Evolutionary conservation across 64 coral and sea anemone species (phyloP).

Genomic region (Montipora sp.): DNA sequence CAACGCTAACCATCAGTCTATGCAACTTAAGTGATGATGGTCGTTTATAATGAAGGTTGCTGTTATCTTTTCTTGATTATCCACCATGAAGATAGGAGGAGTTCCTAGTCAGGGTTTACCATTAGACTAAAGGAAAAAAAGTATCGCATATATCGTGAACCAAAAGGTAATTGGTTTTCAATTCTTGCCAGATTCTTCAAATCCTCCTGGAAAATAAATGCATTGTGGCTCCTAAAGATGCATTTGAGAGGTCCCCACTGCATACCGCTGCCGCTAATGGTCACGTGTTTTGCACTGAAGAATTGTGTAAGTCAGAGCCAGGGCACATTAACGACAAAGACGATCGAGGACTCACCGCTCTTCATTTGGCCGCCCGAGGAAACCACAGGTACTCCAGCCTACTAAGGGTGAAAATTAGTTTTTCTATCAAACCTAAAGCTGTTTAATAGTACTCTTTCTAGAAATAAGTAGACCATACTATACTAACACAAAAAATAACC

Average conservation of each 20-base stretch:
- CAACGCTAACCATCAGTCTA: no score
- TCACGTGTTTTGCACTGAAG: constrained; percentile 55
- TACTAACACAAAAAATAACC: no score
- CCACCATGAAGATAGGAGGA: no score
- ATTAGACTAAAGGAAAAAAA: no score
- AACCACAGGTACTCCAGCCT: constrained; percentile 36
- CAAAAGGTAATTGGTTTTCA: not conserved
- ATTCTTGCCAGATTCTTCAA: constrained; percentile 37
- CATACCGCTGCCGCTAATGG: constrained; percentile 68
- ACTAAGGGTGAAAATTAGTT: not conserved
- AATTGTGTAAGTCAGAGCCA: constrained; percentile 44
- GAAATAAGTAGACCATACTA: no score
- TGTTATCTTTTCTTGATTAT: no score
- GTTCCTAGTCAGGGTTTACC: no score
- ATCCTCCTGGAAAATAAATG: constrained; percentile 51
- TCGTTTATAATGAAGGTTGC: no score
- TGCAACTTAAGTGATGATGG: no score
- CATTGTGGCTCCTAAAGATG: constrained; percentile 51
- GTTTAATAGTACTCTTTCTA: no score
- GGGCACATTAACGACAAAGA: constrained; percentile 71
- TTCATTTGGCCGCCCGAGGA: constrained; percentile 62
- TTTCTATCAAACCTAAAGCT: not conserved
- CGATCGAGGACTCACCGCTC: constrained; percentile 72
- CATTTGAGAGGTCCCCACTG: constrained; percentile 70
- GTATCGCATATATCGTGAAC: no score